Evolutionary conservation across 2,797 vertebrate species (phyloP).

Genomic region (Denticeps clupeoides): DNA sequence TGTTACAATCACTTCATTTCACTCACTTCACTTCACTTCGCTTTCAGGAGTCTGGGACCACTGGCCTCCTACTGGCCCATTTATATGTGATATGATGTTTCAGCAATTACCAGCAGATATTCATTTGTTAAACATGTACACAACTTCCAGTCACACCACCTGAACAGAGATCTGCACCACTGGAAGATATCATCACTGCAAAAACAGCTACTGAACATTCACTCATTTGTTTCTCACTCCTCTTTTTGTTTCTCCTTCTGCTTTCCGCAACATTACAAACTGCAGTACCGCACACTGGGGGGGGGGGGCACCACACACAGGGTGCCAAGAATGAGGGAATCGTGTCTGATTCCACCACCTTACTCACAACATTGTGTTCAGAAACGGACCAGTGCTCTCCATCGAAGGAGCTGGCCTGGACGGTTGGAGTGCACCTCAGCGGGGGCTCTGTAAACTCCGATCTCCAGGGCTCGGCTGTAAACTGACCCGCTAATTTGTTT

Average conservation of each 20-base stretch:
- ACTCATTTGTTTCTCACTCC: slow-evolving; percentile 15
- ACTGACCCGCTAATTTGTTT: slow-evolving; percentile 24
- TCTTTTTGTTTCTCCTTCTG: slow-evolving; percentile 7
- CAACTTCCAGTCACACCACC: no score
- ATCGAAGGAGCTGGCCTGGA: slow-evolving; percentile 7
- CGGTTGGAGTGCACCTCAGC: neutral
- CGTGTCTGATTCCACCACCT: slow-evolving; percentile 19
- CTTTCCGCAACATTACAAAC: slow-evolving; percentile 20
- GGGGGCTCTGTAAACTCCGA: slow-evolving; percentile 9
- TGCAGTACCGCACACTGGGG: slow-evolving; percentile 18
- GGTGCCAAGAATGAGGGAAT: slow-evolving; percentile 25
- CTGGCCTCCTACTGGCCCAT: no score
- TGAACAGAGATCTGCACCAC: slow-evolving; percentile 22
- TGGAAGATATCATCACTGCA: no score
- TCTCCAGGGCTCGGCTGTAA: slow-evolving; percentile 9
- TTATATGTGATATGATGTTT: no score
- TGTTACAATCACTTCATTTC: no score
- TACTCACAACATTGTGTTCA: slow-evolving; percentile 16
- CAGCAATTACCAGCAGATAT: no score
- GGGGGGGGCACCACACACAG: slow-evolving; percentile 12
- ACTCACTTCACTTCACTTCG: no score
- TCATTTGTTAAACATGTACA: no score
- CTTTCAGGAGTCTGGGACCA: no score
- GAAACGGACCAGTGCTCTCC: slow-evolving; percentile 15
- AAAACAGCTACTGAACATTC: no score